A percentile compares a stretch with the other conserved stretches of the same genome.
These are phyloP conservation scores for Cynoglossus semilaevis DNA, from an alignment of 2,113 vertebrate species.

Conservation along the genomic window DNA sequence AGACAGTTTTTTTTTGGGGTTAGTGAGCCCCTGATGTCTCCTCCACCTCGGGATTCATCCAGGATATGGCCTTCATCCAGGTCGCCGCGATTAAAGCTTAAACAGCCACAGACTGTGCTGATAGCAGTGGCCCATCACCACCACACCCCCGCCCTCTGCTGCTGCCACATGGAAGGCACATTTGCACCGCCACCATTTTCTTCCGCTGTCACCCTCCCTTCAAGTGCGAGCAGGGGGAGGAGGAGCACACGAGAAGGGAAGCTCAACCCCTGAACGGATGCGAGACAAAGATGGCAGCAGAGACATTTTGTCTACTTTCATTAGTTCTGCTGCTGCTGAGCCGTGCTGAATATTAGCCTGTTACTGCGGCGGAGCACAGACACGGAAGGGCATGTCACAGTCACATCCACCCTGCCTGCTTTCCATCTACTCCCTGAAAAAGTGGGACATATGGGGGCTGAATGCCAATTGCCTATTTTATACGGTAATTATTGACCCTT, in stretches of 20 bases:
- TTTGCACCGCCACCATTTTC: slow-evolving; percentile 71
- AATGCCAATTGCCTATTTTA: slow-evolving; percentile 78
- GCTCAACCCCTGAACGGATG: slow-evolving; percentile 65
- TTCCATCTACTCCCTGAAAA: slow-evolving; percentile 63
- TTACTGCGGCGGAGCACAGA: slow-evolving; percentile 64
- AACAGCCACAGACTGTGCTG: slow-evolving; percentile 51
- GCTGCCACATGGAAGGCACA: slow-evolving; percentile 70
- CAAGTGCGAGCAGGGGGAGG: slow-evolving; percentile 45
- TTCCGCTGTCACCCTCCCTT: slow-evolving; percentile 61
- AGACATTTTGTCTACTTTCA: slow-evolving; percentile 78
- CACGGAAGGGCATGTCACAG: slow-evolving; percentile 58
- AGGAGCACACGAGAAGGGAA: slow-evolving; percentile 58
- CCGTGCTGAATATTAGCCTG: slow-evolving; percentile 70
- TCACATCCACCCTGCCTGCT: slow-evolving; percentile 66
- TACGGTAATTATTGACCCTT: slow-evolving; percentile 75
- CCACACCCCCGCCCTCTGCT: slow-evolving; percentile 1
- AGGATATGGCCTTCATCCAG: slow-evolving; percentile 56
- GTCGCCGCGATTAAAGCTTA: slow-evolving; percentile 50
- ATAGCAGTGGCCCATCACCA: slow-evolving; percentile 55
- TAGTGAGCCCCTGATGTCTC: slow-evolving; percentile 46
- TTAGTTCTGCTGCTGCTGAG: slow-evolving; percentile 75
- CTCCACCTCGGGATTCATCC: slow-evolving; percentile 46
- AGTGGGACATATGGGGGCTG: slow-evolving; percentile 66
- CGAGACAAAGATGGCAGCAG: slow-evolving; percentile 75
- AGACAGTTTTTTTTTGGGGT: slow-evolving; percentile 12